phyloP scores from a whole-genome alignment of 2,797 vertebrate genomes.

The Chaetodon trifasciatus region DNA sequence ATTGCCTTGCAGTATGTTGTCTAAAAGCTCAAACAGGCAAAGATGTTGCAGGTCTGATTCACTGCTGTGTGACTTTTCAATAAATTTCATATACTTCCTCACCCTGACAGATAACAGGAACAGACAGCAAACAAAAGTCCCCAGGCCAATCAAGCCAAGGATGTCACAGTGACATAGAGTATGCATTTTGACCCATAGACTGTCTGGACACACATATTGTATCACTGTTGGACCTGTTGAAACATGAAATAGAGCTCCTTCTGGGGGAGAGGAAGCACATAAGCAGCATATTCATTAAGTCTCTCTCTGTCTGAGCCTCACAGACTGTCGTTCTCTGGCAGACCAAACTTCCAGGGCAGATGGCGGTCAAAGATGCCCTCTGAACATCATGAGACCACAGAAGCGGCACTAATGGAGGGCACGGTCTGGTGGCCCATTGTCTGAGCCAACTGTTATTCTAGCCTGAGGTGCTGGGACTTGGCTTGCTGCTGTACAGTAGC shows the following conservation, averaged over 20 bases:
- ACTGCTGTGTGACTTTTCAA: too few species aligned
- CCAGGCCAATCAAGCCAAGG: neutral
- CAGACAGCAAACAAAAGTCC: too few species aligned
- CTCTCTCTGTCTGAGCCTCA: constrained; percentile 20
- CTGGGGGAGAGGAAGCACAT: neutral
- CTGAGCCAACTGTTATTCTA: constrained; percentile 70
- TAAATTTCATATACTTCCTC: neutral
- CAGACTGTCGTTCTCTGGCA: constrained; percentile 38
- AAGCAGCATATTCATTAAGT: constrained; percentile 21
- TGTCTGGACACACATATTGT: neutral
- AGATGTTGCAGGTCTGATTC: neutral
- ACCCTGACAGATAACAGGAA: neutral
- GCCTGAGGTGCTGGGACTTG: constrained; percentile 54
- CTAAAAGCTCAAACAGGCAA: neutral
- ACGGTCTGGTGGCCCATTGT: constrained; percentile 68
- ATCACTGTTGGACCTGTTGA: neutral
- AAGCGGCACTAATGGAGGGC: constrained; percentile 74
- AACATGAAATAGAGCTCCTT: neutral
- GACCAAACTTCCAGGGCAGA: constrained; percentile 64
- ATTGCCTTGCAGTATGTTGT: neutral
- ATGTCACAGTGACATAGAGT: neutral
- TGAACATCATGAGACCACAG: constrained; percentile 64
- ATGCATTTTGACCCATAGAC: neutral
- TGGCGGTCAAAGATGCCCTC: constrained; percentile 69
- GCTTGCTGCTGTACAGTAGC: constrained; percentile 55